Evolutionary conservation across 2,888 invertebrate species (phyloP).

Genomic region (Torymus auratus): DNA sequence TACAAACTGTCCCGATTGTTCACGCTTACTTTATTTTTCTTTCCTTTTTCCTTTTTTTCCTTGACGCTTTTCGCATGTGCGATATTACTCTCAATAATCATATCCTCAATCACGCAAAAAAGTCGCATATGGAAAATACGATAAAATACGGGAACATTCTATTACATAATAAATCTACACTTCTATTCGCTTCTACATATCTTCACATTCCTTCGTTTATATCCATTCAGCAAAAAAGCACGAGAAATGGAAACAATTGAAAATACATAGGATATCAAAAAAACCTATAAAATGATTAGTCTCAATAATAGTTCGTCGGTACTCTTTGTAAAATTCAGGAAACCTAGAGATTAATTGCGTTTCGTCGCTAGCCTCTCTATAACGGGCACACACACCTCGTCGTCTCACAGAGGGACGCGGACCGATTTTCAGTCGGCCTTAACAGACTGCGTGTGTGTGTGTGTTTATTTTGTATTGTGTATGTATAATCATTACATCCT

Average conservation of each 20-base stretch:
- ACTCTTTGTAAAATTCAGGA: constrained; percentile 23
- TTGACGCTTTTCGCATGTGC: constrained; percentile 7
- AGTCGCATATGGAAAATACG: constrained; percentile 22
- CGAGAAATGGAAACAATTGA: constrained; percentile 17
- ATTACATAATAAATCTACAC: constrained; percentile 53
- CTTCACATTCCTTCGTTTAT: constrained; percentile 11
- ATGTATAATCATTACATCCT: not conserved
- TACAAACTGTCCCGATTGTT: constrained; percentile 50
- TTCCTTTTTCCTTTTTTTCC: constrained; percentile 35
- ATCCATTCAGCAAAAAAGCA: constrained; percentile 13
- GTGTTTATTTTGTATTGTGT: too few species aligned
- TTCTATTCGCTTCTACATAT: constrained; percentile 24
- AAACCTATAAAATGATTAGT: constrained; percentile 31
- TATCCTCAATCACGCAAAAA: constrained; percentile 25
- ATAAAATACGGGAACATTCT: constrained; percentile 44
- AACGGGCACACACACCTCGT: constrained; percentile 36
- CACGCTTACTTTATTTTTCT: constrained; percentile 30
- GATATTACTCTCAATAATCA: constrained; percentile 18
- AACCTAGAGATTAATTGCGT: constrained; percentile 48
- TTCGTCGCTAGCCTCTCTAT: constrained; percentile 53
- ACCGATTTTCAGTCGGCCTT: constrained; percentile 46
- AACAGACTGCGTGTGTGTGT: constrained; percentile 8
- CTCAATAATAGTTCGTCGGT: constrained; percentile 27
- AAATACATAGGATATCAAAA: constrained; percentile 40
- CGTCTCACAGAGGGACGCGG: not conserved